Conservation (phyloP, 2,797 vertebrate species). For the Channallabes apus region DNA sequence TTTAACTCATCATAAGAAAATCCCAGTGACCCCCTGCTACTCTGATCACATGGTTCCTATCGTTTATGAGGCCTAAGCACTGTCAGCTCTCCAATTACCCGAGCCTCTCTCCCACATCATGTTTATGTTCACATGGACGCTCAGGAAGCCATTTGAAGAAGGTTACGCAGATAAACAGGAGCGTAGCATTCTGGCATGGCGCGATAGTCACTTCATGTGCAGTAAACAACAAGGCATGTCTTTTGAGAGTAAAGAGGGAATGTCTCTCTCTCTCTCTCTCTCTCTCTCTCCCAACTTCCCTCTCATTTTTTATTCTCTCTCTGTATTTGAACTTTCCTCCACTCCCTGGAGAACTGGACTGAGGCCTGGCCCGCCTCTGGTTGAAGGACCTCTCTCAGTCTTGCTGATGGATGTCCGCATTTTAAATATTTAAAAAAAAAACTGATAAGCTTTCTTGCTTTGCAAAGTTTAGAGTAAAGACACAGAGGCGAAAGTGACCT, state of each 20-base stretch:
- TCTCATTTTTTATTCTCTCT: background rate
- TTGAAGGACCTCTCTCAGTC: slow-evolving; percentile 52
- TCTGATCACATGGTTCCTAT: slow-evolving; percentile 49
- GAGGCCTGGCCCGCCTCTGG: slow-evolving; percentile 47
- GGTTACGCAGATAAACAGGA: slow-evolving; percentile 58
- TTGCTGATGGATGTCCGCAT: slow-evolving; percentile 54
- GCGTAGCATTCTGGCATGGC: slow-evolving; percentile 51
- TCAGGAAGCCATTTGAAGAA: slow-evolving; percentile 61
- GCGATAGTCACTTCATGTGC: slow-evolving; percentile 50
- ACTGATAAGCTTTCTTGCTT: slow-evolving; percentile 53
- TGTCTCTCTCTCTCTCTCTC: slow-evolving; percentile 24
- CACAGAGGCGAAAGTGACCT: slow-evolving; percentile 41
- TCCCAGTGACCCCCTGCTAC: slow-evolving; percentile 24
- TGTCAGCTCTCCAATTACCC: slow-evolving; percentile 53
- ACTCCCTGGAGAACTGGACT: slow-evolving; percentile 52
- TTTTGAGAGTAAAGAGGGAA: slow-evolving; percentile 48
- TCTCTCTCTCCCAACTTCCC: slow-evolving; percentile 13
- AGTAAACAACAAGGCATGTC: slow-evolving; percentile 60
- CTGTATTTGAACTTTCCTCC: slow-evolving; percentile 56
- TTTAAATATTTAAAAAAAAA: slow-evolving; percentile 44
- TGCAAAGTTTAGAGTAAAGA: slow-evolving; percentile 37
- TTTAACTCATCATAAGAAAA: slow-evolving; percentile 4
- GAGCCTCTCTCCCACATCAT: slow-evolving; percentile 51
- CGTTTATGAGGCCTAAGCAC: slow-evolving; percentile 42
- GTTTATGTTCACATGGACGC: slow-evolving; percentile 60